These are phyloP conservation scores for Sturnus vulgaris DNA, from an alignment of 2,113 vertebrate genomes.

Conservation along the genomic window DNA sequence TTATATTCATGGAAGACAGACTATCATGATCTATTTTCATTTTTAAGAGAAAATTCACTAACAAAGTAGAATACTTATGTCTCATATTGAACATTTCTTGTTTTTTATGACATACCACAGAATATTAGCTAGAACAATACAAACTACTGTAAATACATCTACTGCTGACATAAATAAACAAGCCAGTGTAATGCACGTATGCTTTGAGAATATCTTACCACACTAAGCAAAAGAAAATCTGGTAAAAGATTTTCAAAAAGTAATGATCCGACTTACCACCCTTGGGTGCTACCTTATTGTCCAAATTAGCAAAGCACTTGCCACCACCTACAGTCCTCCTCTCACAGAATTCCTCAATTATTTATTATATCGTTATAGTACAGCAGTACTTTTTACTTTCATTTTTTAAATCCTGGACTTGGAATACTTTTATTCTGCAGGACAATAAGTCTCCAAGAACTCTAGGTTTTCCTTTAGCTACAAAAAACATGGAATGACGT, in stretches of 20 bases:
- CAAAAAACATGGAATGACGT: neutral
- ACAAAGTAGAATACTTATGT: neutral
- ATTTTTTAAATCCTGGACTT: neutral
- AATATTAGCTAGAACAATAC: neutral
- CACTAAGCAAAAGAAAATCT: neutral
- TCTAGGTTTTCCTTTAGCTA: neutral
- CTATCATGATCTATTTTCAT: neutral
- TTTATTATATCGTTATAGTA: neutral
- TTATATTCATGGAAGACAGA: neutral
- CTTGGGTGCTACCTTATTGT: neutral
- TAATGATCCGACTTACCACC: neutral
- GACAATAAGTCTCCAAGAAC: neutral
- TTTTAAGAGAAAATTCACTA: conserved; percentile 3
- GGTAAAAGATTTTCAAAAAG: neutral
- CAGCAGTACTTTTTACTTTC: neutral
- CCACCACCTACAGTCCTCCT: neutral
- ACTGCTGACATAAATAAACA: neutral
- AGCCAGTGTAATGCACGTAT: neutral
- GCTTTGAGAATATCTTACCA: neutral
- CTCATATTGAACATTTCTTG: neutral
- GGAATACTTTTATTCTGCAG: neutral
- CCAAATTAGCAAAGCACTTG: neutral
- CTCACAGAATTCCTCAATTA: neutral
- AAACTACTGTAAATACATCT: neutral
- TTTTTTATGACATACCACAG: neutral